Base-by-base conservation (phyloP, 2,797 vertebrate species). In the Pipistrellus pipistrellus region DNA sequence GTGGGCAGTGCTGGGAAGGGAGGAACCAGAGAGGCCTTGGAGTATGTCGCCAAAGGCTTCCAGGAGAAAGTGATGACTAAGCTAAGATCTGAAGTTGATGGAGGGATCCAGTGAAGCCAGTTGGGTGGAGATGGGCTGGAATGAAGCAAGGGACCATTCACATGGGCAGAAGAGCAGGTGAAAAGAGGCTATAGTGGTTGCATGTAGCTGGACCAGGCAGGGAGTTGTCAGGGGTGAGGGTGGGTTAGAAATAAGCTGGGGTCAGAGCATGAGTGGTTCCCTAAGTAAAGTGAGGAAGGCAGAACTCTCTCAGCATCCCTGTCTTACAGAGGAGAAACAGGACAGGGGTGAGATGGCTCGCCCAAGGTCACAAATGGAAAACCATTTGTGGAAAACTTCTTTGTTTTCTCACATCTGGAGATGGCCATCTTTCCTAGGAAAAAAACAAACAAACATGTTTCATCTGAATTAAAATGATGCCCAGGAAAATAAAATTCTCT, bases 401-500 rank as follows among this genome's bases (percentile, higher is more conserved):
- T 59, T 46, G 23, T 32, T 83, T 95, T 32, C 59, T 73, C 13
- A 66, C 0, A 51, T 35, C 55, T 88, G 75, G 41, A 81, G 32
- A 71, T 32, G 30, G 23, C 10, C 12, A 62, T 18, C 46, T 88
- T 73, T 27, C 64, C 59, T 92, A 80, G 18, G 59, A 13, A 30
- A n/a, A n/a, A 27, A 53, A 46, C 90, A 14, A 46, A 93, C 57
- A 3, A 81, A 73, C 10, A 53, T 23, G 15, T 14, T 57, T 85
- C 8, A 4, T 76, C 57, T 73, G 30, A 81, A 92, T 69, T 62
- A 86, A 81, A 86, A 85, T 68, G 18, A 53, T 30, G 80, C n/a
- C 20, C 57, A 90, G 25, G 32, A 53, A 90, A 90, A 91, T 38
- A 85, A 95, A 88, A 71, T 38, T 6, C 30, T 90, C 41, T 55